Evolutionary conservation across 2,888 invertebrate genomes (phyloP).

Genomic region (Cantharis flavilabris): DNA sequence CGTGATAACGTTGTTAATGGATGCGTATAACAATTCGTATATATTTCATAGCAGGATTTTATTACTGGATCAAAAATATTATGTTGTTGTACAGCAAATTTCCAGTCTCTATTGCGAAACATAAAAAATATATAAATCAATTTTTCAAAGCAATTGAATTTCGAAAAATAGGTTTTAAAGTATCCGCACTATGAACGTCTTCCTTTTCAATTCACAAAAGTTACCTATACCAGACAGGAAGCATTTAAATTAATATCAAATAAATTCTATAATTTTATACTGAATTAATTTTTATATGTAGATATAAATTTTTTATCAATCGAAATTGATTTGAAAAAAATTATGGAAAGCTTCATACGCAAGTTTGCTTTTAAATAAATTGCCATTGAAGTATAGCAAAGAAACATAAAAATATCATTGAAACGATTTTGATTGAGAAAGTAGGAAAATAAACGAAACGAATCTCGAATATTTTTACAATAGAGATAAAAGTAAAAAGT

Average conservation of each 20-base stretch:
- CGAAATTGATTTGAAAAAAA: background rate
- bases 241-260: background rate
- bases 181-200: background rate
- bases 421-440: background rate
- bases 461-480: background rate
- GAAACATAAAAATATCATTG: background rate
- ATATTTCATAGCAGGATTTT: background rate
- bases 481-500: background rate
- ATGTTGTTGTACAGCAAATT: background rate
- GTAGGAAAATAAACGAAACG: background rate
- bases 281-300: background rate
- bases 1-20: background rate
- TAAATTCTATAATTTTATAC: background rate
- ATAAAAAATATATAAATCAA: background rate
- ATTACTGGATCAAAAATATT: background rate
- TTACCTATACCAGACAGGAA: background rate
- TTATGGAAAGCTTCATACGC: background rate
- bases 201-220: background rate
- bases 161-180: background rate
- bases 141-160: background rate
- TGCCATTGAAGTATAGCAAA: background rate
- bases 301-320: background rate
- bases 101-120: background rate
- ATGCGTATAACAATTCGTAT: background rate
- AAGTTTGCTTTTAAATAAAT: background rate